A percentile compares a stretch with the other conserved stretches of the same genome.
Evolutionary conservation across 2,113 vertebrate species (phyloP).

Genomic region (Hyla sarda): DNA sequence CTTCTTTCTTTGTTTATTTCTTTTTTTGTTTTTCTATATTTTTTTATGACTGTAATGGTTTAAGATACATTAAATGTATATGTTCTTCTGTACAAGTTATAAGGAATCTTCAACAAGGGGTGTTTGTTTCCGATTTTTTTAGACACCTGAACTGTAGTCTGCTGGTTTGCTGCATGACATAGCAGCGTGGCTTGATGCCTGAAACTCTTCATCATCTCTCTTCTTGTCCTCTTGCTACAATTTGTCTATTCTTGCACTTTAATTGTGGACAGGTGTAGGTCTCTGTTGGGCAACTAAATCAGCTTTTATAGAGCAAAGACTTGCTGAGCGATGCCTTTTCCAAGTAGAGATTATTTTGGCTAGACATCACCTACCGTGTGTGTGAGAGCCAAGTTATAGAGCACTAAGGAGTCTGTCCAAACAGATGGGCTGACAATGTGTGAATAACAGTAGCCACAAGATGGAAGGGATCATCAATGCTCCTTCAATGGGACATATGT

Average conservation of each 20-base stretch:
- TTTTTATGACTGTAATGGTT: too few species aligned
- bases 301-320: constrained; percentile 11
- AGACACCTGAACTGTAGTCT: neutral
- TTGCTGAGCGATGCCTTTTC: neutral
- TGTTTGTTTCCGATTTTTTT: too few species aligned
- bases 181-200: neutral
- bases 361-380: neutral
- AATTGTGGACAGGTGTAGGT: constrained; percentile 45
- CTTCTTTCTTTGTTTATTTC: too few species aligned
- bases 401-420: constrained; percentile 12
- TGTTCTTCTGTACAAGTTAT: too few species aligned
- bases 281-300: neutral
- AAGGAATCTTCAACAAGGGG: too few species aligned
- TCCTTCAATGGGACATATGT: constrained; percentile 4
- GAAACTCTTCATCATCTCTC: neutral
- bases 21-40: too few species aligned
- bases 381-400: constrained; percentile 8
- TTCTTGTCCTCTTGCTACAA: neutral
- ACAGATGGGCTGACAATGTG: constrained; percentile 37
- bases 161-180: neutral
- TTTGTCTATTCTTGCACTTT: constrained; percentile 6
- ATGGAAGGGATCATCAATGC: neutral
- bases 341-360: neutral
- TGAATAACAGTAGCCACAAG: neutral
- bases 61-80: too few species aligned